Conservation (phyloP, 2,113 vertebrate species). For the Otus sunia region DNA sequence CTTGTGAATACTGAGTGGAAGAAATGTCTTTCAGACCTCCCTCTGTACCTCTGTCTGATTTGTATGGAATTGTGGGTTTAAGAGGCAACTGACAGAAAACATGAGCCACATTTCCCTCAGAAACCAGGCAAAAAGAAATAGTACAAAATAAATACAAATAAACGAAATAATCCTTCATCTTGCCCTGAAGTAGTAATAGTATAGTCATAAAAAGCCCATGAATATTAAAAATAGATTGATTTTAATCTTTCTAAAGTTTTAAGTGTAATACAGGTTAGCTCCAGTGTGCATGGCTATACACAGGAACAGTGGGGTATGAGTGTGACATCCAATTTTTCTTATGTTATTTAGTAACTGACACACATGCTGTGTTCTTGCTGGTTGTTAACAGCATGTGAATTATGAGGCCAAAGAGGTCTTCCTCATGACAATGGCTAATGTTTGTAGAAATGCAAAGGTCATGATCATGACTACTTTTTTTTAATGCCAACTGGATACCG, state of each 20-base stretch:
- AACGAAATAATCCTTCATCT: neutral
- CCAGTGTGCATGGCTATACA: neutral
- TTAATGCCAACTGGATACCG: neutral
- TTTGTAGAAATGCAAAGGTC: constrained; percentile 63
- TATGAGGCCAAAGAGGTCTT: constrained; percentile 55
- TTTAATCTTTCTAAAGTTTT: neutral
- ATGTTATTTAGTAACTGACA: constrained; percentile 38
- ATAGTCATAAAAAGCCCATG: rapidly evolving
- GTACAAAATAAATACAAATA: neutral
- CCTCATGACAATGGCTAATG: constrained; percentile 39
- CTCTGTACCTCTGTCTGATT: neutral
- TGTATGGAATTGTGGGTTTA: neutral
- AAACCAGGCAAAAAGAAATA: neutral
- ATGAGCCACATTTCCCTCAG: neutral
- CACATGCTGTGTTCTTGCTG: constrained; percentile 44
- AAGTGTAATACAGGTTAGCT: neutral
- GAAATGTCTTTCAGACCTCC: neutral
- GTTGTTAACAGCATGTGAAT: constrained; percentile 59
- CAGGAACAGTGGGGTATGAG: neutral
- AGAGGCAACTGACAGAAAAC: neutral
- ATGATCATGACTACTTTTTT: constrained; percentile 28
- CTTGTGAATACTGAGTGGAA: neutral
- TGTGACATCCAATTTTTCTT: constrained; percentile 28
- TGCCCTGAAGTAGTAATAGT: neutral
- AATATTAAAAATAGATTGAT: neutral